Evolutionary conservation across 1,140 invertebrate species (phyloP).

Genomic region (Diachasma alloeum): DNA sequence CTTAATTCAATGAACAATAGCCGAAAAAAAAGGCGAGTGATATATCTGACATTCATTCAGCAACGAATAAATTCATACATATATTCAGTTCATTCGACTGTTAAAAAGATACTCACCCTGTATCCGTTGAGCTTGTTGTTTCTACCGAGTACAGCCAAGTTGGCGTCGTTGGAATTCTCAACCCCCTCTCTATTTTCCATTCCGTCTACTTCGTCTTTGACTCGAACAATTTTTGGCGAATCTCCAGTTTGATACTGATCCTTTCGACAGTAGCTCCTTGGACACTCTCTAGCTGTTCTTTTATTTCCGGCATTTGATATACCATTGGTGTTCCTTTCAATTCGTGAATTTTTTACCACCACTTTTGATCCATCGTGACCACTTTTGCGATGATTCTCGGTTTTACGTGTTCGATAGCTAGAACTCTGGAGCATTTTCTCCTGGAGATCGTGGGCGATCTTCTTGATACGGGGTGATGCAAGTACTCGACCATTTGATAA

Average conservation of each 20-base stretch:
- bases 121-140: slow-evolving; percentile 43
- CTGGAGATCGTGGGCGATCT: slow-evolving; percentile 40
- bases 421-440: slow-evolving; percentile 40
- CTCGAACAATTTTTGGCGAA: slow-evolving; percentile 28
- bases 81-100: neutral
- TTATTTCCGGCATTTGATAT: slow-evolving; percentile 19
- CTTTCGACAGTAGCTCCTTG: slow-evolving; percentile 16
- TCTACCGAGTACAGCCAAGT: slow-evolving; percentile 27
- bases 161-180: slow-evolving; percentile 15
- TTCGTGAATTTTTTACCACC: neutral
- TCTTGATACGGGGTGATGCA: slow-evolving; percentile 38
- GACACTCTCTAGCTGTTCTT: slow-evolving; percentile 22
- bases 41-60: neutral
- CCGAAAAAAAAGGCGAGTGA: neutral
- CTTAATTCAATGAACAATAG: slow-evolving; percentile 14
- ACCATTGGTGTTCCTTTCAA: slow-evolving; percentile 4
- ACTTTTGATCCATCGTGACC: neutral
- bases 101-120: slow-evolving; percentile 39
- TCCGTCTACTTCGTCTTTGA: slow-evolving; percentile 24
- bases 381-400: neutral
- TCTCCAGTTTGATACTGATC: slow-evolving; percentile 18
- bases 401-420: neutral
- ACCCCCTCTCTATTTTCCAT: slow-evolving; percentile 20
- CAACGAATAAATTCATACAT: neutral
- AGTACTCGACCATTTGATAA: slow-evolving; percentile 37